A percentile compares a stretch with the other conserved stretches of the same genome.
phyloP scores from a whole-genome alignment of 2,113 vertebrate genomes.

The Engraulis encrasicolus region DNA sequence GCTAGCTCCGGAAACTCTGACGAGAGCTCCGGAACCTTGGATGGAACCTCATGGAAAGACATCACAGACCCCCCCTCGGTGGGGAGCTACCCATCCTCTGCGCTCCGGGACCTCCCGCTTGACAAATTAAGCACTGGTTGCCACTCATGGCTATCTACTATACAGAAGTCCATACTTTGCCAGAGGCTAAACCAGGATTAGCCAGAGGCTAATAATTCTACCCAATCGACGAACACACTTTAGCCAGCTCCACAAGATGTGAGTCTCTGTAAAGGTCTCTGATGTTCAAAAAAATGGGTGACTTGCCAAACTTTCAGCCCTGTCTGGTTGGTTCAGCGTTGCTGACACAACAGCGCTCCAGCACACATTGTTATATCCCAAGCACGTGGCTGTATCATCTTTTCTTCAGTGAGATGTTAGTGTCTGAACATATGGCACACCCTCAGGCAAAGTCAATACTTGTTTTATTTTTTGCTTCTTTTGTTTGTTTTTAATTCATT shows the following conservation, averaged over 20 bases:
- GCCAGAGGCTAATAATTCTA: conserved; percentile 7
- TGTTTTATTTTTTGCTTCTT: no score
- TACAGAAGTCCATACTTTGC: not conserved
- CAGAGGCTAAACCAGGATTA: not conserved
- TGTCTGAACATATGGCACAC: not conserved
- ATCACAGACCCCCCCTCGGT: no score
- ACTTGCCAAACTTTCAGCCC: no score
- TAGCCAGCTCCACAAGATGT: conserved; percentile 2
- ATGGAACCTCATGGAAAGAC: no score
- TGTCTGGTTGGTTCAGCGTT: not conserved
- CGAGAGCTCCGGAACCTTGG: no score
- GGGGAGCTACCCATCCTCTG: no score
- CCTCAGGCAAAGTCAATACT: not conserved
- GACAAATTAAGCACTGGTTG: no score
- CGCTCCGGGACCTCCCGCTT: no score
- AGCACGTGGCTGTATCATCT: not conserved
- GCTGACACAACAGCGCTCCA: not conserved
- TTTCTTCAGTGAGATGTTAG: not conserved
- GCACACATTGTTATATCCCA: not conserved
- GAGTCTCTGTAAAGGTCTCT: no score
- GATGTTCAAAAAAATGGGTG: no score
- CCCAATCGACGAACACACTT: not conserved
- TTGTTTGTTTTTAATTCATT: not conserved
- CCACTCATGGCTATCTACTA: not conserved
- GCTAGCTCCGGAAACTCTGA: no score